Base-by-base conservation (phyloP, 2,113 vertebrate species). In the Hemiprocne comata region DNA sequence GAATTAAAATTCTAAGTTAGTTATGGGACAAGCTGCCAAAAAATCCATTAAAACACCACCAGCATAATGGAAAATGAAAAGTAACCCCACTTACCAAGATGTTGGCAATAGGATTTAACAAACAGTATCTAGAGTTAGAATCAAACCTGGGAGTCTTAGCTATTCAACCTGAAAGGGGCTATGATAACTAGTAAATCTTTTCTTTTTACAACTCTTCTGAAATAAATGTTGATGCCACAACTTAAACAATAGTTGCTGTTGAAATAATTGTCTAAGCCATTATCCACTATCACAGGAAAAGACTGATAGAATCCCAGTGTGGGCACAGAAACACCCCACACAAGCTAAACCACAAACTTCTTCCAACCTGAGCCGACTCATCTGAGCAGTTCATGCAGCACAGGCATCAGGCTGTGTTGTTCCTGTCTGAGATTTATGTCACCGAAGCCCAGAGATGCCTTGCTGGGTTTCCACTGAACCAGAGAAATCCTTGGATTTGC, bases 381-480 rank as follows among this genome's bases (percentile, higher is more conserved):
- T 16, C 29, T 0, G 0, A 48, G 42, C 64, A 34, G 60, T 60
- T 54, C 72, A 8, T 0, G 4, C 1, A 0, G 36, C 46, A 24
- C 29, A 9, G 69, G n/a, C 17, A 8, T 7, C 2, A 3, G n/a
- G 48, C 23, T 26, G 36, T 51, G 17, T 4, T 61, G 44, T 38
- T 33, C n/a, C 42, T 3, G 3, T 24, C 57, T 31, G n/a, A 46
- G 26, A 16, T 12, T 60, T 29, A 9, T 14, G 26, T 23, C 62
- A 18, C 29, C 13, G 0, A 72, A 64, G 25, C 38, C 42, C 38
- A 65, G 31, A 84, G 34, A 9, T 11, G 4, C 8, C n/a, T 20
- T 0, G 2, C 4, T 40, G 46, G 11, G 23, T 85, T 76, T 53
- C 77, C 62, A 25, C 10, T 21, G 50, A 48, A 57, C 36, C 9